phyloP scores from a whole-genome alignment of 2,113 vertebrate species.

The Zootoca vivipara region DNA sequence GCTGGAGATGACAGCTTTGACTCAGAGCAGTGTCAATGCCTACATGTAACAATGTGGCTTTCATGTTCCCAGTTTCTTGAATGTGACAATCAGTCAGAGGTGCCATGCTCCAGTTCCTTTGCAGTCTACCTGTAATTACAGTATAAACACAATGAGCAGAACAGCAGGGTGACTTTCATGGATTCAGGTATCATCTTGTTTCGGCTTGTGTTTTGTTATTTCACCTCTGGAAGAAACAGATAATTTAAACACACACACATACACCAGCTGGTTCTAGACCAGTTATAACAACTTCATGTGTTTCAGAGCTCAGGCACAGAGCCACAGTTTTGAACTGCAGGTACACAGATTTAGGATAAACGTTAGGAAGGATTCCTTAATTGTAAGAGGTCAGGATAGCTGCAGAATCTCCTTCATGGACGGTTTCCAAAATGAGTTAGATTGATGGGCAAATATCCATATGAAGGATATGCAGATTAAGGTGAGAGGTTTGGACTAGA shows the following conservation, averaged over 20 bases:
- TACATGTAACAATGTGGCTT: constrained; percentile 56
- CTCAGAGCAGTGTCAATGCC: constrained; percentile 35
- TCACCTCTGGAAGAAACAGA: constrained; percentile 28
- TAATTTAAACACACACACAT: not conserved
- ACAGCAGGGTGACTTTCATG: constrained; percentile 51
- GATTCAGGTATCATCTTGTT: constrained; percentile 56
- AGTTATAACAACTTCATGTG: accelerated
- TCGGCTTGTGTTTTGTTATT: constrained; percentile 31
- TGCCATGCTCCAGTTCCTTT: constrained; percentile 57
- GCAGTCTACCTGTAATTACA: constrained; percentile 76
- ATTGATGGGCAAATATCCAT: not conserved
- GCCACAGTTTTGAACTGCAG: not conserved
- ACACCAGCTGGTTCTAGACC: constrained; percentile 1
- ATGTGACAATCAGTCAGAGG: constrained; percentile 47
- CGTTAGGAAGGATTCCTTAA: not conserved
- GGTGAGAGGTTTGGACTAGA: not conserved
- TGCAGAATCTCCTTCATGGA: not conserved
- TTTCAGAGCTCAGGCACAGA: not conserved
- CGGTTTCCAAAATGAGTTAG: too few relatives aligned
- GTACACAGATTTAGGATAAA: not conserved
- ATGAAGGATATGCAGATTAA: not conserved
- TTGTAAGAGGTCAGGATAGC: not conserved
- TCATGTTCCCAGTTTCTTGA: constrained; percentile 53
- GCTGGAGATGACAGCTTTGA: constrained; percentile 25
- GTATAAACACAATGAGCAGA: constrained; percentile 59